A percentile compares a stretch with the other conserved stretches of the same genome.
phyloP scores from a whole-genome alignment of 1,140 invertebrate species.

The Dinoponera quadriceps region DNA sequence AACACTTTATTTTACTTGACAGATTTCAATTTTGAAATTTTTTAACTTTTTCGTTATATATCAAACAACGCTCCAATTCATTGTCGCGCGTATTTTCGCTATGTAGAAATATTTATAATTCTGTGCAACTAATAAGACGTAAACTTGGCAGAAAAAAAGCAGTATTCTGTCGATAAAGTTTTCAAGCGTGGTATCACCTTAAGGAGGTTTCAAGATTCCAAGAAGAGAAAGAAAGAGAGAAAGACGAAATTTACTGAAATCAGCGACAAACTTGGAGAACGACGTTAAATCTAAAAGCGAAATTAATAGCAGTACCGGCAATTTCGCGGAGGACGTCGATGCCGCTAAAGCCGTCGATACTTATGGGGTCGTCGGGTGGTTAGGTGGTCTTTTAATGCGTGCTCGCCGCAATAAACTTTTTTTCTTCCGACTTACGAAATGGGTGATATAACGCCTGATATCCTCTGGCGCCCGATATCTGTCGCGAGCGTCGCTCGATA shows the following conservation, averaged over 20 bases:
- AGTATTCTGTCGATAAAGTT: too few species aligned
- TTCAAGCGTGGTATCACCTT: too few species aligned
- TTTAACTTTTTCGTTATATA: too few species aligned
- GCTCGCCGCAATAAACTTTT: slow-evolving; percentile 40
- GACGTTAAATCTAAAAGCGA: background rate
- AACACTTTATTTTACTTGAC: too few species aligned
- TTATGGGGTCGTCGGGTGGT: slow-evolving; percentile 9
- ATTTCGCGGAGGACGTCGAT: slow-evolving; percentile 6
- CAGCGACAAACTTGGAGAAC: background rate
- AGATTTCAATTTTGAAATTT: too few species aligned
- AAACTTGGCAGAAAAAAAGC: too few species aligned
- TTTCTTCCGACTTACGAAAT: slow-evolving; percentile 47
- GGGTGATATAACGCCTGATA: slow-evolving; percentile 39
- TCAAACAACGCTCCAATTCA: too few species aligned
- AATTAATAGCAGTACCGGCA: background rate
- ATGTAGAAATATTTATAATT: too few species aligned
- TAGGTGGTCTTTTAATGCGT: slow-evolving; percentile 36
- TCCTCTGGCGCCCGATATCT: slow-evolving; percentile 33
- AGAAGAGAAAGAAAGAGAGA: background rate
- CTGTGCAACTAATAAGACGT: too few species aligned
- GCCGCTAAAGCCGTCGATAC: slow-evolving; percentile 1
- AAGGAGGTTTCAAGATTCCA: too few species aligned
- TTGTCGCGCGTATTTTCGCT: too few species aligned
- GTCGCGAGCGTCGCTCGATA: slow-evolving; percentile 9
- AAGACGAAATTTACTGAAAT: slow-evolving; percentile 1